These are phyloP conservation scores for Nannobrachium achirus DNA, from an alignment of 2,113 vertebrate species.

Conservation along the genomic window DNA sequence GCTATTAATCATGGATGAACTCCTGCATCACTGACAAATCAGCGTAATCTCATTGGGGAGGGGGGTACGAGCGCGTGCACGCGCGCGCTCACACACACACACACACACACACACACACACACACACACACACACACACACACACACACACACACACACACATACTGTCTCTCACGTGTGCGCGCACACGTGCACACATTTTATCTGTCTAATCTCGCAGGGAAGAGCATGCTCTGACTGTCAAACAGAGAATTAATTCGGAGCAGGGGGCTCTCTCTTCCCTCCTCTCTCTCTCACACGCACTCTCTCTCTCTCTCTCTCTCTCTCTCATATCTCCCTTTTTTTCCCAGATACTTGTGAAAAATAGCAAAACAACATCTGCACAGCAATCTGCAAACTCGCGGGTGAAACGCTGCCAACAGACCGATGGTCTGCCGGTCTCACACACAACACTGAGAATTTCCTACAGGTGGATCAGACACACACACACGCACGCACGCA, in stretches of 20 bases:
- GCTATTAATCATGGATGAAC: conserved; percentile 84
- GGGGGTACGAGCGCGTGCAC: conserved; percentile 21
- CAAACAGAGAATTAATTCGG: conserved; percentile 79
- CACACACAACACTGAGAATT: background rate
- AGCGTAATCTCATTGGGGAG: conserved; percentile 76
- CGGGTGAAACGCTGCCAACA: conserved; percentile 34
- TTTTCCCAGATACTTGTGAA: conserved; percentile 25
- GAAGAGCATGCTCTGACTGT: conserved; percentile 77
- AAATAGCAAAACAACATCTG: conserved; percentile 59
- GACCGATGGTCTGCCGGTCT: background rate
- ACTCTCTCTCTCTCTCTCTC: conserved; percentile 25
- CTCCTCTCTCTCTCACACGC: conserved; percentile 57
- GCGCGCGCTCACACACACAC: conserved; percentile 14
- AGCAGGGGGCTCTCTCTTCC: conserved; percentile 57
- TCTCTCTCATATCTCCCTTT: background rate
- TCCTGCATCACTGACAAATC: conserved; percentile 81
- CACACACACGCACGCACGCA: background rate
- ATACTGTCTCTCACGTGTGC: conserved; percentile 24
- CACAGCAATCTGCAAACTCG: conserved; percentile 29
- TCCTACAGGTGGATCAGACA: no score
- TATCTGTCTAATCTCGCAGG: conserved; percentile 78
- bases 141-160: conserved; percentile 11
- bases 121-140: conserved; percentile 5
- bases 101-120: background rate
- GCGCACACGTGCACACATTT: conserved; percentile 52